A percentile compares a stretch with the other conserved stretches of the same genome.
phyloP scores from a whole-genome alignment of 2,797 vertebrate species.

The Lagocephalus sceleratus region DNA sequence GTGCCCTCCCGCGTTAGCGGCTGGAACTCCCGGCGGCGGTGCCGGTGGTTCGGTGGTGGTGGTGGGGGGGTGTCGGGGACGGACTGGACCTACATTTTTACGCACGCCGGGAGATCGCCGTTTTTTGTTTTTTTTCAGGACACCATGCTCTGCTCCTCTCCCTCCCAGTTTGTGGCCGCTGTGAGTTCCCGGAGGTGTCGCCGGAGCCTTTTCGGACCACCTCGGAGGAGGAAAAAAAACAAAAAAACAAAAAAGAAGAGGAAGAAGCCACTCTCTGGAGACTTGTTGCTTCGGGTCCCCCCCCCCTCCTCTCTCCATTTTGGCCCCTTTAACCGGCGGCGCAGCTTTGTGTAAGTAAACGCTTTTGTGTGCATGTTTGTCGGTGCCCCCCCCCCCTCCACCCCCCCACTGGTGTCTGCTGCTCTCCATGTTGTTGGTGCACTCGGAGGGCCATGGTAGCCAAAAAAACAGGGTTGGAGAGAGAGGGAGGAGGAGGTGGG shows the following conservation, averaged over 20 bases:
- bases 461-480: conserved; percentile 24
- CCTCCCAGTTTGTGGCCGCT: conserved; percentile 82
- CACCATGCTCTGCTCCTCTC: conserved; percentile 86
- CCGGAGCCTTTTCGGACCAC: conserved; percentile 89
- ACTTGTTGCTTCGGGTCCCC: conserved; percentile 85
- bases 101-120: conserved; percentile 14
- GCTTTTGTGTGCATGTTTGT: conserved; percentile 10
- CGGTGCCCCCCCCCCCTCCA: neutral
- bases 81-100: conserved; percentile 32
- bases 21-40: conserved; percentile 38
- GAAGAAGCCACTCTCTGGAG: conserved; percentile 65
- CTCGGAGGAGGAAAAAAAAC: conserved; percentile 77
- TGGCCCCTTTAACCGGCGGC: conserved; percentile 36
- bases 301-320: no score
- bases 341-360: conserved; percentile 77
- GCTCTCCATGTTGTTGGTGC: conserved; percentile 47
- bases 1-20: conserved; percentile 45
- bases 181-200: conserved; percentile 87
- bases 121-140: conserved; percentile 51
- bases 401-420: neutral
- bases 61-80: no score
- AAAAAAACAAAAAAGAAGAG: no score
- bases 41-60: no score
- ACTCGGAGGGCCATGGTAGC: conserved; percentile 23
- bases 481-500: no score